Percentiles rank a stretch among this genome's conserved stretches.
Evolutionary conservation across 2,888 invertebrate species (phyloP).

Genomic region (Amiota communis): DNA sequence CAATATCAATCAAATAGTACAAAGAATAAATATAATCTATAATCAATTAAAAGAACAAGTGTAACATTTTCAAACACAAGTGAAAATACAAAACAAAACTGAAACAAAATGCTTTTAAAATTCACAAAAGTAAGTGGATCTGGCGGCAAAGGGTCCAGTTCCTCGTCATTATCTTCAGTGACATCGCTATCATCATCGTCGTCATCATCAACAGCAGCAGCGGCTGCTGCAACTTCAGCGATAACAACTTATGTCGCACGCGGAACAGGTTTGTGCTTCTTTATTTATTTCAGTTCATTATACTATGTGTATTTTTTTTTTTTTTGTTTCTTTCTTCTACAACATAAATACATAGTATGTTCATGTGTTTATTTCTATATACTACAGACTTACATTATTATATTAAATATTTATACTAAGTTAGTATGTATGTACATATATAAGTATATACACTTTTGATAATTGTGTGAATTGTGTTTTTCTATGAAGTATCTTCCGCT

Average conservation of each 20-base stretch:
- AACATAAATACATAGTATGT: no score
- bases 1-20: no score
- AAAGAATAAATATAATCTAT: background rate
- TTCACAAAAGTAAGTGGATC: constrained; percentile 64
- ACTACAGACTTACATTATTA: no score
- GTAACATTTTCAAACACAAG: background rate
- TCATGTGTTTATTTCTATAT: no score
- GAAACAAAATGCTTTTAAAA: constrained; percentile 68
- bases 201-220: constrained; percentile 19
- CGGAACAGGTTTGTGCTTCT: constrained; percentile 67
- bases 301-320: no score
- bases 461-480: no score
- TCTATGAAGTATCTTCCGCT: no score
- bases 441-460: no score
- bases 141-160: constrained; percentile 57
- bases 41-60: background rate
- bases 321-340: background rate
- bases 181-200: constrained; percentile 7
- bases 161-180: constrained; percentile 47
- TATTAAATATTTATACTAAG: no score
- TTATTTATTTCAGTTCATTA: background rate
- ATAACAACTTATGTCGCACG: constrained; percentile 59
- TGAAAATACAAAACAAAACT: constrained; percentile 24
- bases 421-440: no score
- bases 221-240: constrained; percentile 40